Percentiles rank a stretch among this genome's conserved stretches.
Conservation (phyloP, 2,888 invertebrate species). For the Hirtodrosophila histrioides region DNA sequence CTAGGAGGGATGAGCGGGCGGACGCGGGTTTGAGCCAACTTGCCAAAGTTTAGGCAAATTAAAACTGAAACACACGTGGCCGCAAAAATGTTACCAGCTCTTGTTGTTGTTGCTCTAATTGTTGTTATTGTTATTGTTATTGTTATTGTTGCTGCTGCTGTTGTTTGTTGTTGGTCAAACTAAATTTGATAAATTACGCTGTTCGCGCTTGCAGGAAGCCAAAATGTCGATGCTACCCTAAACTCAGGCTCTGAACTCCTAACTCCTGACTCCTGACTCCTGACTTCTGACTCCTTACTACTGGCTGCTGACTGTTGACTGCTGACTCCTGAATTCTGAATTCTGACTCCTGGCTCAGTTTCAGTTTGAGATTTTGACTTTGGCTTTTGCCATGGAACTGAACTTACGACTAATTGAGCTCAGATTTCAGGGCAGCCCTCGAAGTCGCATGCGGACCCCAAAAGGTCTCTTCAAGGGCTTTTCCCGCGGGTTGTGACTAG, state of each 20-base stretch:
- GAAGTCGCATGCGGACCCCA: background rate
- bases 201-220: constrained; percentile 35
- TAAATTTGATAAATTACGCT: constrained; percentile 19
- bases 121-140: constrained; percentile 12
- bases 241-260: no score
- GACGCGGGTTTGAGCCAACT: constrained; percentile 11
- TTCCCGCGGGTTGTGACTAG: no score
- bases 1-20: no score
- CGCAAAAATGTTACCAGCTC: constrained; percentile 35
- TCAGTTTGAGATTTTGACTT: background rate
- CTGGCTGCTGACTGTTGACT: constrained; percentile 1
- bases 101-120: no score
- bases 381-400: background rate
- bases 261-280: no score
- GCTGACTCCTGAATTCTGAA: constrained; percentile 21
- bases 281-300: constrained; percentile 19
- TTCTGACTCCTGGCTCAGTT: constrained; percentile 11
- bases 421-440: constrained; percentile 51
- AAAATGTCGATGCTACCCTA: no score
- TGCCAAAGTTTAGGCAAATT: constrained; percentile 55
- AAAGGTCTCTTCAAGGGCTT: no score
- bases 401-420: constrained; percentile 63
- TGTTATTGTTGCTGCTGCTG: constrained; percentile 10
- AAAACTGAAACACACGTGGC: constrained; percentile 65
- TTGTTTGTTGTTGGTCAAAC: constrained; percentile 22